Evolutionary conservation across 2,888 invertebrate species (phyloP), one percentile per base, ranked within the genome.

Genomic region (Dioctria rufipes): DNA sequence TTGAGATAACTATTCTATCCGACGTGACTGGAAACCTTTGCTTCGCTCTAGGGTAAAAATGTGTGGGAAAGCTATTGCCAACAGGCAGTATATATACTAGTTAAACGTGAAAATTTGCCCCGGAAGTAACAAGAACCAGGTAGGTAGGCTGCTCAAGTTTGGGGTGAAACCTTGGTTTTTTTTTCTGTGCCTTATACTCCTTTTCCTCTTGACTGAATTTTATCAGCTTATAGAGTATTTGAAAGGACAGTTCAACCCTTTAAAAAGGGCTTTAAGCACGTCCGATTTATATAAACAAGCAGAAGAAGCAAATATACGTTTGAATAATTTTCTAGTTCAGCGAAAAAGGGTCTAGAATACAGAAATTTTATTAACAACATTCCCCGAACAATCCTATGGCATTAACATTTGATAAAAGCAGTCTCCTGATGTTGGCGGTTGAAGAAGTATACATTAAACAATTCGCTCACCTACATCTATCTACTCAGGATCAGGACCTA

Each of bases 11-110:
- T 80, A 80, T 80, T 80, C 51, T 58, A 66, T 9, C 6, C 46
- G 54, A 80, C 80, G 80, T 80, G 80, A 80, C 78, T 78, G 51
- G 80, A 80, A 80, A 80, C 37, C 49, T 46, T 66, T 43, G 6
- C 58, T 58, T 69, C 11, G 4, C 13, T 46, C 46, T 11, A 69
- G 49, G n/a, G 49, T 25, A 40, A 40, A 42, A 65, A 42, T 65
- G 65, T 65, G 11, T 51, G 51, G 1, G 37, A 69, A 49, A 49
- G 37, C 46, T 4, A 69, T 13, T 69, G 69, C 39, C 69, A 60
- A 13, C n/a, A 37, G 69, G 25, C 25, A 25, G 25, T 25, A 25
- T 25, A 25, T 25, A 25, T 25, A 69, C 13, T 37, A 69, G 66
- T 42, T 11, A 66, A n/a, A 66, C 66, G 43, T 66, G 66, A 66